A percentile compares a stretch with the other conserved stretches of the same genome.
phyloP scores from a whole-genome alignment of 1,140 invertebrate species.

The Stegodyphus mimosarum region DNA sequence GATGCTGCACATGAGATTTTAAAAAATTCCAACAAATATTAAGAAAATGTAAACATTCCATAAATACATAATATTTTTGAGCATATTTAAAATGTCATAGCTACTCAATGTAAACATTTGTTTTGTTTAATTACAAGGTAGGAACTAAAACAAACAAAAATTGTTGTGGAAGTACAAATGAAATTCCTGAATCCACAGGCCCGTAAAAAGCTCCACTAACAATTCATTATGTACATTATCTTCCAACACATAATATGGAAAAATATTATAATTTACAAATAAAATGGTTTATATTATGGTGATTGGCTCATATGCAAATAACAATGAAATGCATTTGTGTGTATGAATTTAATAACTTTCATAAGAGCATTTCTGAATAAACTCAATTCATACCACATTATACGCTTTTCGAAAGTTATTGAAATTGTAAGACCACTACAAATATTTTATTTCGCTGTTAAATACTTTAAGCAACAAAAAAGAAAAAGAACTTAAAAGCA shows the following conservation, averaged over 20 bases:
- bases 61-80: constrained; percentile 14
- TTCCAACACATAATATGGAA: neutral
- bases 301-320: neutral
- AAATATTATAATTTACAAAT: neutral
- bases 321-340: neutral
- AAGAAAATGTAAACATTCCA: constrained; percentile 31
- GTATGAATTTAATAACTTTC: neutral
- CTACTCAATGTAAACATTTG: neutral
- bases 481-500: too few relatives aligned
- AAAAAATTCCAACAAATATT: constrained; percentile 15
- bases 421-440: too few relatives aligned
- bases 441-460: too few relatives aligned
- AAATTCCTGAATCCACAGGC: constrained; percentile 40
- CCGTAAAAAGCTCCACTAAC: constrained; percentile 24
- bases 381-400: neutral
- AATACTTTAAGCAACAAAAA: too few relatives aligned
- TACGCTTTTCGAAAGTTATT: too few relatives aligned
- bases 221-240: constrained; percentile 7
- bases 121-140: constrained; percentile 15
- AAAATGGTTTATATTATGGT: neutral
- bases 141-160: constrained; percentile 43
- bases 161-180: constrained; percentile 24
- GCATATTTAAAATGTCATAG: constrained; percentile 3
- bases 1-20: constrained; percentile 12
- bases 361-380: neutral